phyloP scores from a whole-genome alignment of 2,797 vertebrate genomes.

The Lophius americanus region DNA sequence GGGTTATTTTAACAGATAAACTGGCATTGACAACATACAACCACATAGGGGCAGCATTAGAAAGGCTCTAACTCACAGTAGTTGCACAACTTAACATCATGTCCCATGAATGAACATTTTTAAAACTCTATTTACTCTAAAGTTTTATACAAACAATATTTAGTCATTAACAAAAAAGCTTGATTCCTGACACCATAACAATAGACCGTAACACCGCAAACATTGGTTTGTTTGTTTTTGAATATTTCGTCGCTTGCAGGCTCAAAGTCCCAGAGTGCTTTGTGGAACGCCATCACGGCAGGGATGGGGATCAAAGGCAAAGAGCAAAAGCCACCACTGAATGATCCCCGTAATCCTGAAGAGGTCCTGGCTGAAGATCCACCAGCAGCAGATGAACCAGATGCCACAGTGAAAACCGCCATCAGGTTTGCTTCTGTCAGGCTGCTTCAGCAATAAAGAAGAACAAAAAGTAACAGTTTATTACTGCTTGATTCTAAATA shows the following conservation, averaged over 20 bases:
- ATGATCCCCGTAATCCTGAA: constrained; percentile 86
- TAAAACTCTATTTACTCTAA: neutral
- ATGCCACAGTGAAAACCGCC: constrained; percentile 91
- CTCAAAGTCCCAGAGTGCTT: constrained; percentile 93
- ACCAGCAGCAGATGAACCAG: constrained; percentile 87
- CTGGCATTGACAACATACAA: constrained; percentile 19
- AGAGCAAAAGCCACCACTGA: constrained; percentile 78
- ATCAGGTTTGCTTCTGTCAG: constrained; percentile 79
- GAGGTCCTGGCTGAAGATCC: constrained; percentile 93
- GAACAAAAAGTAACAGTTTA: neutral
- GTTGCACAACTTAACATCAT: neutral
- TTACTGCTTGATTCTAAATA: constrained; percentile 5
- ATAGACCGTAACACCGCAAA: neutral
- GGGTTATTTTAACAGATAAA: neutral
- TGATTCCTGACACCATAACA: neutral
- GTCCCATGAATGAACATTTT: neutral
- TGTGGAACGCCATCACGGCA: constrained; percentile 90
- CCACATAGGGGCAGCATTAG: constrained; percentile 76
- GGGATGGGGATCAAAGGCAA: constrained; percentile 89
- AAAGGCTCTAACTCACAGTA: constrained; percentile 3
- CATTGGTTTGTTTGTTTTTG: neutral
- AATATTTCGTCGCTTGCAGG: constrained; percentile 72
- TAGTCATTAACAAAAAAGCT: neutral
- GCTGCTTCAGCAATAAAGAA: neutral
- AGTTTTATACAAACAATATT: no score